These are phyloP conservation scores for Drosophila mimetica DNA, from an alignment of 2,888 invertebrate genomes.

Conservation along the genomic window DNA sequence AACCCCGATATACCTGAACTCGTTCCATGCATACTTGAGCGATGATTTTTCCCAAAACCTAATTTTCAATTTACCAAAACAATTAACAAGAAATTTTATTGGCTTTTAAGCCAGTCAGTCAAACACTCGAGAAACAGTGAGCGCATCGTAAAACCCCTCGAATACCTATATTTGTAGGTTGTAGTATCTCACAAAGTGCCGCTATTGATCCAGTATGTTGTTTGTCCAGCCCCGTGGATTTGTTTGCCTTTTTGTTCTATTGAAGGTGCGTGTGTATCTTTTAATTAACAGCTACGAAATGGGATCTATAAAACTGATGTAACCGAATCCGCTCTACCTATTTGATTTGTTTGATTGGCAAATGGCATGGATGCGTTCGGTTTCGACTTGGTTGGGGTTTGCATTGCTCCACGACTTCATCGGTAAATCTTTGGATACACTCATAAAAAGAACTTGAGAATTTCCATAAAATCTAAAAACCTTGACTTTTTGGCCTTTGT, in stretches of 20 bases:
- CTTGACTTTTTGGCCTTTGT: too few relatives aligned
- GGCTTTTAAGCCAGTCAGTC: constrained; percentile 73
- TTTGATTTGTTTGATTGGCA: constrained; percentile 47
- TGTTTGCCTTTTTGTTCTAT: constrained; percentile 52
- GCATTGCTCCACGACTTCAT: constrained; percentile 22
- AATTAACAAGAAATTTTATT: constrained; percentile 78
- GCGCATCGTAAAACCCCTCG: constrained; percentile 45
- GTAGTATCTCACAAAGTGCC: constrained; percentile 41
- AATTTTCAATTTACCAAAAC: constrained; percentile 79
- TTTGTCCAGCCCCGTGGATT: constrained; percentile 62
- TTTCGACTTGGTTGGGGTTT: not conserved
- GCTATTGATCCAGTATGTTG: constrained; percentile 73
- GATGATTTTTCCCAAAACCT: constrained; percentile 69
- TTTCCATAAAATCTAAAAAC: too few relatives aligned
- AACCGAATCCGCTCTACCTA: constrained; percentile 40
- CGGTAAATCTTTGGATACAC: constrained; percentile 55
- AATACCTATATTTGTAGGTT: not conserved
- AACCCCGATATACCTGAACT: constrained; percentile 22
- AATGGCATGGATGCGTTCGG: constrained; percentile 19
- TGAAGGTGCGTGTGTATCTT: constrained; percentile 48
- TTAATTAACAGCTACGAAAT: constrained; percentile 43
- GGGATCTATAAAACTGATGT: constrained; percentile 27
- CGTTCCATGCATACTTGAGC: constrained; percentile 54
- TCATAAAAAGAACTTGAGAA: too few relatives aligned
- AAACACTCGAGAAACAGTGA: constrained; percentile 62